Evolutionary conservation across 2,888 invertebrate species (phyloP).

Genomic region (Lasioglossum malachurum): DNA sequence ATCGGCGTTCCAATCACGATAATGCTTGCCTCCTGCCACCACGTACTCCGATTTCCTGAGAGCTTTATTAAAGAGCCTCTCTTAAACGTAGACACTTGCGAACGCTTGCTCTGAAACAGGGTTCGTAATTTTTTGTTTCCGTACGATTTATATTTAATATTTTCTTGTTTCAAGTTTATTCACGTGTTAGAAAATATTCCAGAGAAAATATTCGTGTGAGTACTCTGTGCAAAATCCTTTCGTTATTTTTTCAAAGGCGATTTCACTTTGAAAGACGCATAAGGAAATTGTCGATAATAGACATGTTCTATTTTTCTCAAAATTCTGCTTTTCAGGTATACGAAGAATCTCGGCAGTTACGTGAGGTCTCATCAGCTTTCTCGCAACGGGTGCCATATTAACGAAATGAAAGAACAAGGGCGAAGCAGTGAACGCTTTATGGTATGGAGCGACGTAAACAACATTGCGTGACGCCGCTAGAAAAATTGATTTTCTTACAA

Average conservation of each 20-base stretch:
- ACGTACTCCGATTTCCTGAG: constrained; percentile 58
- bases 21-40: constrained; percentile 74
- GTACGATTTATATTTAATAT: not conserved
- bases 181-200: no score
- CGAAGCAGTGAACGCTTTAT: not conserved
- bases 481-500: constrained; percentile 30
- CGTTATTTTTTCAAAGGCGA: no score
- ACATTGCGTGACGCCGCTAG: constrained; percentile 12
- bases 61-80: constrained; percentile 25
- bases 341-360: not conserved
- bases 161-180: no score
- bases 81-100: not conserved
- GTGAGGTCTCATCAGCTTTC: not conserved
- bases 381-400: not conserved
- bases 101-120: constrained; percentile 76
- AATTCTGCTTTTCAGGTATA: no score
- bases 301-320: no score
- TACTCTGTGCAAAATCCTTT: no score
- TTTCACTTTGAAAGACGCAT: no score
- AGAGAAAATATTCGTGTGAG: no score
- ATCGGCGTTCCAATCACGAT: constrained; percentile 68
- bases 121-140: constrained; percentile 65
- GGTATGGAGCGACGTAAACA: not conserved
- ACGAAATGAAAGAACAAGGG: not conserved
- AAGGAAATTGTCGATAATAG: no score